Evolutionary conservation across 2,888 invertebrate genomes (phyloP), one percentile per base, ranked within the genome.

Genomic region (Stictocephala bisonia): DNA sequence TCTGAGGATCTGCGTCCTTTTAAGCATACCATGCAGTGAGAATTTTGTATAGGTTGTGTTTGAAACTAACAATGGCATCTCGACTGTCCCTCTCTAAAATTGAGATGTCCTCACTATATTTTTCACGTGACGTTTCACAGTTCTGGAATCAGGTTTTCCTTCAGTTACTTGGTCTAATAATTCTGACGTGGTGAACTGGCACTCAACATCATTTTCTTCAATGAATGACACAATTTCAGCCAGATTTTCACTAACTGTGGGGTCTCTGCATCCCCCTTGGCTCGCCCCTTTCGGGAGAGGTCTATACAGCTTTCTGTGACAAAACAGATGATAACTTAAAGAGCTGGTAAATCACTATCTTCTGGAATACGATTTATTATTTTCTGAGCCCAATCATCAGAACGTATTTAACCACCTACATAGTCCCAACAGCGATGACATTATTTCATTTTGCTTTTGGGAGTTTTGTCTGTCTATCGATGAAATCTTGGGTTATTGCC

Each of bases 81-180:
- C 24, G 41, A 1, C 22, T 4, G 48, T 31, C 9, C 44, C 35
- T 50, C 9, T 71, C 74, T 24, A 69, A 31, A 40, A 77, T 68
- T 6, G 77, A 7, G 22, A 78, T 73, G 40, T 78, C 76, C 13
- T 76, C 73, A 20, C 76, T 76, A 58, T 75, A 77, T 53, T 74
- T 75, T 20, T 77, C 44, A 78, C 50, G 18, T 70, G 71, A 13
- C 15, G 9, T 64, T 76, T 74, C 18, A 78, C 31, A 22, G 75
- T 75, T 75, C 56, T 53, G n/a, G 48, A 58, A 71, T 72, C 67
- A n/a, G 78, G 75, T n/a, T 24, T 11, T 26, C 76, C 74, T 40
- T 67, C 75, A 50, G 73, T 26, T 53, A 75, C 71, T 35, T 72
- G 7, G 9, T 66, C 41, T 29, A 66, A 66, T 27, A 77, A 66